These are phyloP conservation scores for Macrostomum cliftonense DNA, from an alignment of 2,888 invertebrate species.

Conservation along the genomic window DNA sequence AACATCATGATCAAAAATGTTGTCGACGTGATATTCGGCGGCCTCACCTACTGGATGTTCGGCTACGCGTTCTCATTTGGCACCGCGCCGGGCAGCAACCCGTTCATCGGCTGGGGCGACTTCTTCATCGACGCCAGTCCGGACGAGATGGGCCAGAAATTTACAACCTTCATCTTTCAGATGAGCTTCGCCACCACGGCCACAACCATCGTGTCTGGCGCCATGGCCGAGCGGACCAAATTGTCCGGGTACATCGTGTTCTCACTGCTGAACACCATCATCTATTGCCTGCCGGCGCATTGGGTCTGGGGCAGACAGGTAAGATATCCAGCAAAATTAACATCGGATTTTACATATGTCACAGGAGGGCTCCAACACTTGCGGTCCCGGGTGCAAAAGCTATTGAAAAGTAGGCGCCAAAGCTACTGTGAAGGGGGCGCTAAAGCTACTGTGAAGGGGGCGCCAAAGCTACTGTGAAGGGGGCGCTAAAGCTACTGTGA, in stretches of 20 bases:
- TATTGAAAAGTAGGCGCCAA: too few relatives aligned
- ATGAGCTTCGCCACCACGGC: constrained; percentile 24
- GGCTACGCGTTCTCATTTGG: constrained; percentile 76
- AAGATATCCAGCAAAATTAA: too few relatives aligned
- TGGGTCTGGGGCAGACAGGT: constrained; percentile 19
- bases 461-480: too few relatives aligned
- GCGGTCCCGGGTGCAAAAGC: too few relatives aligned
- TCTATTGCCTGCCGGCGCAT: constrained; percentile 16
- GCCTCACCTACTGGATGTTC: constrained; percentile 77
- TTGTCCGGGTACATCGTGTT: constrained; percentile 22
- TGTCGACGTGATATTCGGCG: constrained; percentile 74
- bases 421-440: too few relatives aligned
- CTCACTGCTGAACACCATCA: constrained; percentile 17
- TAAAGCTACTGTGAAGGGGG: too few relatives aligned
- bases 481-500: too few relatives aligned
- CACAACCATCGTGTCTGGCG: constrained; percentile 27
- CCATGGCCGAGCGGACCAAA: constrained; percentile 24
- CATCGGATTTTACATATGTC: too few relatives aligned
- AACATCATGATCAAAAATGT: constrained; percentile 95
- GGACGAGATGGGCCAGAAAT: constrained; percentile 57
- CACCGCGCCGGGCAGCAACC: constrained; percentile 44
- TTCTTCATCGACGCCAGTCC: constrained; percentile 53
- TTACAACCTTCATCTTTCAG: constrained; percentile 72
- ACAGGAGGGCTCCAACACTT: too few relatives aligned
- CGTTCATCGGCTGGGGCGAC: constrained; percentile 65